Base-by-base conservation (phyloP, 92 coral and sea anemone species). In the Paragorgia papillata region DNA sequence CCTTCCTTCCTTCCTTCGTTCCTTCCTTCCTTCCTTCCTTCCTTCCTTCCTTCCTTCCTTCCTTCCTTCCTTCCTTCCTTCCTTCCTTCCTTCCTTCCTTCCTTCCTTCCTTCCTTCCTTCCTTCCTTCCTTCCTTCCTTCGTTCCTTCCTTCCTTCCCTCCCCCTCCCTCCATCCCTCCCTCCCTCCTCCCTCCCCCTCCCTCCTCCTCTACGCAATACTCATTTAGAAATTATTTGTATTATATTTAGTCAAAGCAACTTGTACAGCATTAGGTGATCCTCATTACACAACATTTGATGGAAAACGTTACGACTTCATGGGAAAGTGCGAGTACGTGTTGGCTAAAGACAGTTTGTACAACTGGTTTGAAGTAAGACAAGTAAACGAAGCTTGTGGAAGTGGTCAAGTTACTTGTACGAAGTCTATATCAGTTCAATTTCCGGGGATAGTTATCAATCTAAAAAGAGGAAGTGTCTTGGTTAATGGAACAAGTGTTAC, bases 351-450 rank as follows among this genome's bases (percentile, higher is more conserved):
- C 49, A 13, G 50, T 17, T 3, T 19, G n/a, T 2, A 69, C 46
- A 69, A 55, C 7, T 7, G 14, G 17, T 71, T 71, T 33, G 78
- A 71, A 53, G 58, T 71, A 15, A 20, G 78, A 71, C 78, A 71
- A 53, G 78, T 71, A 2, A 71, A 71, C 44, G 78, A 71, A 34
- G 46, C 78, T 30, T 71, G 78, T 71, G 78, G 78, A 18, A 56
- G 33, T 32, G 64, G 78, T 19, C 28, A 50, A 15, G 63, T 71
- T 3, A 21, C 78, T 15, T 71, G 78, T 20, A 71, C 78, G 0
- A 54, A 71, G 58, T 71, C 78, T 18, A 8, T 71, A 56, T 53
- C 78, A 0, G 62, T 71, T 34, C 14, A 33, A 13, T 50, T 71
- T 19, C 78, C 64, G 20, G 65, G 33, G 17, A 34, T 28, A 15